phyloP scores from a whole-genome alignment of 2,888 invertebrate genomes.

The Euzetes globulus region DNA sequence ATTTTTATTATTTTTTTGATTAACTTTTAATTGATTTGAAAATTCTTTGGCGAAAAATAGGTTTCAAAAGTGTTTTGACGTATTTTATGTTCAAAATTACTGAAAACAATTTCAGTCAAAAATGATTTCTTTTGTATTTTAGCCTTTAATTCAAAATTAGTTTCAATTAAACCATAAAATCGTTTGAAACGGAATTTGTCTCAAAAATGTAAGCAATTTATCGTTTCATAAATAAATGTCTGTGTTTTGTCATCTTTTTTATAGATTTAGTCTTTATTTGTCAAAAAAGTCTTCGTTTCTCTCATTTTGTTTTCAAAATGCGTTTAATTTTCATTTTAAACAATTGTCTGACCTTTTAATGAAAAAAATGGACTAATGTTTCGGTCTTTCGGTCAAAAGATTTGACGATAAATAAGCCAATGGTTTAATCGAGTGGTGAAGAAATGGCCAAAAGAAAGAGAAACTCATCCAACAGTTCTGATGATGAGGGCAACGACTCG shows the following conservation, averaged over 20 bases:
- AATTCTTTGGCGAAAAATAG: background rate
- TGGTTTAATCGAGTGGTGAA: background rate
- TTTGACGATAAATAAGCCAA: background rate
- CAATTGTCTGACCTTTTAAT: background rate
- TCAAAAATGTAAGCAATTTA: background rate
- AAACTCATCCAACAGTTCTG: slow-evolving; percentile 16
- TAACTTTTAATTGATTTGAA: too few species aligned
- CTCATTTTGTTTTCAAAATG: background rate
- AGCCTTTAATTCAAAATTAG: background rate
- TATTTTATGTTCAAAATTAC: background rate
- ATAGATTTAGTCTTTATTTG: background rate
- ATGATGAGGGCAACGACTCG: background rate
- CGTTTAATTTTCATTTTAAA: background rate
- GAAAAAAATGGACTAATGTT: background rate
- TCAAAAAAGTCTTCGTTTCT: background rate
- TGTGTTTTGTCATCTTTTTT: background rate
- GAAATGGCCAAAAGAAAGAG: background rate
- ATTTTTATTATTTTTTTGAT: too few species aligned
- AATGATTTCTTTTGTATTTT: slow-evolving; percentile 10
- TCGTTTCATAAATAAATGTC: background rate
- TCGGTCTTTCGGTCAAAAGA: background rate
- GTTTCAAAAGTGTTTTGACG: background rate
- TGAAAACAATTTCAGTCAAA: background rate
- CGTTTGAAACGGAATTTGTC: background rate
- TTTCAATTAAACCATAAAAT: background rate